These are phyloP conservation scores for Cossypha niveicapilla DNA, from an alignment of 2,797 vertebrate species.

Conservation along the genomic window DNA sequence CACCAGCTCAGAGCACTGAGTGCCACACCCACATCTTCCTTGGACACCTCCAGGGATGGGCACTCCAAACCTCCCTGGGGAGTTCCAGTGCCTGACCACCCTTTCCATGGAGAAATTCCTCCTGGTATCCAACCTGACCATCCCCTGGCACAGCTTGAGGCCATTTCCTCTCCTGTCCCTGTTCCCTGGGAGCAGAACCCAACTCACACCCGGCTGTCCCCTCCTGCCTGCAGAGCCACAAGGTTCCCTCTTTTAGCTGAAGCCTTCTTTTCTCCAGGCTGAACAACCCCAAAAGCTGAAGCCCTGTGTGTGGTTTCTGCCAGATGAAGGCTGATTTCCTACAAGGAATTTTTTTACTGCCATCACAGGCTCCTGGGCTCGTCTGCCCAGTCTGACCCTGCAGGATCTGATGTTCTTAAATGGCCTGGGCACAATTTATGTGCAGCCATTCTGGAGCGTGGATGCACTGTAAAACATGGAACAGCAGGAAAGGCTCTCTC, in stretches of 20 bases:
- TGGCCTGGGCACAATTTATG: neutral
- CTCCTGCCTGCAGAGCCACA: neutral
- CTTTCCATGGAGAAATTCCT: neutral
- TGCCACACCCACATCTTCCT: rapidly evolving
- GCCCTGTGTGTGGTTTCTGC: neutral
- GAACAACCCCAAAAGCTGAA: neutral
- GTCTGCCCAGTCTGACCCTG: neutral
- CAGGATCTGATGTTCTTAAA: neutral
- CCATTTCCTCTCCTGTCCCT: rapidly evolving
- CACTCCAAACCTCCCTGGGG: neutral
- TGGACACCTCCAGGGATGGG: neutral
- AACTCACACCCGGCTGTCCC: rapidly evolving
- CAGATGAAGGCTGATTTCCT: neutral
- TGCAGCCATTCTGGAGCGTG: neutral
- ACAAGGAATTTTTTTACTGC: neutral
- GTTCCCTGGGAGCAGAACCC: neutral
- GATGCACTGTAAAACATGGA: neutral
- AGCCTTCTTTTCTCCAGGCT: neutral
- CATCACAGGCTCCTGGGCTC: neutral
- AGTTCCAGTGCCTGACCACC: neutral
- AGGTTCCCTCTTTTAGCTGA: no score
- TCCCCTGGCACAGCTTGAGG: neutral
- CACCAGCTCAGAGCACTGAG: neutral
- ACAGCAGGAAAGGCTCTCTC: neutral
- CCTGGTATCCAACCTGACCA: neutral